Evolutionary conservation across 1,140 invertebrate genomes (phyloP).

Genomic region (Cepaea nemoralis): DNA sequence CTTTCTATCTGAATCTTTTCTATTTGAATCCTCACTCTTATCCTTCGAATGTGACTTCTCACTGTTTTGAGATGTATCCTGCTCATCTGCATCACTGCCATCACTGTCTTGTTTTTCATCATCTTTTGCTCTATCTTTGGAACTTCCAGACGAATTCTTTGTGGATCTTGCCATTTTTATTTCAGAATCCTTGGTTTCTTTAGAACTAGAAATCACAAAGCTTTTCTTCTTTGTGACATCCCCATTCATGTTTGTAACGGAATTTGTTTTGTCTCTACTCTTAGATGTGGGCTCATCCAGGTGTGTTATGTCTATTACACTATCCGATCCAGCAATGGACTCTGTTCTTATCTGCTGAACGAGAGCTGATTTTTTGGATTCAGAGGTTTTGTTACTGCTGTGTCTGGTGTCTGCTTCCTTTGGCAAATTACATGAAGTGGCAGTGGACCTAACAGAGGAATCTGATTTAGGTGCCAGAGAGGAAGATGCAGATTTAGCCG

Average conservation of each 20-base stretch:
- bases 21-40: not conserved
- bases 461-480: not conserved
- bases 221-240: not conserved
- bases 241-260: not conserved
- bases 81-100: not conserved
- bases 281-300: not conserved
- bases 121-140: not conserved
- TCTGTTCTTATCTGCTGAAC: not conserved
- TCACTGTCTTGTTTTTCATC: not conserved
- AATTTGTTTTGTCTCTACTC: not conserved
- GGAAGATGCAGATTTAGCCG: not conserved
- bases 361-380: not conserved
- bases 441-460: not conserved
- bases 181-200: not conserved
- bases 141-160: not conserved
- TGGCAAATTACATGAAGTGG: not conserved
- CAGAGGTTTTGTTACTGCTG: not conserved
- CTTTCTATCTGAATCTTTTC: not conserved
- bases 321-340: not conserved
- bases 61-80: not conserved
- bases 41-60: not conserved
- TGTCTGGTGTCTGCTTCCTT: not conserved
- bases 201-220: not conserved
- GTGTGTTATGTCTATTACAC: not conserved
- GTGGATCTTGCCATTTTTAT: not conserved